These are phyloP conservation scores for Piscicola geometra DNA, from an alignment of 2,888 invertebrate genomes.

Conservation along the genomic window DNA sequence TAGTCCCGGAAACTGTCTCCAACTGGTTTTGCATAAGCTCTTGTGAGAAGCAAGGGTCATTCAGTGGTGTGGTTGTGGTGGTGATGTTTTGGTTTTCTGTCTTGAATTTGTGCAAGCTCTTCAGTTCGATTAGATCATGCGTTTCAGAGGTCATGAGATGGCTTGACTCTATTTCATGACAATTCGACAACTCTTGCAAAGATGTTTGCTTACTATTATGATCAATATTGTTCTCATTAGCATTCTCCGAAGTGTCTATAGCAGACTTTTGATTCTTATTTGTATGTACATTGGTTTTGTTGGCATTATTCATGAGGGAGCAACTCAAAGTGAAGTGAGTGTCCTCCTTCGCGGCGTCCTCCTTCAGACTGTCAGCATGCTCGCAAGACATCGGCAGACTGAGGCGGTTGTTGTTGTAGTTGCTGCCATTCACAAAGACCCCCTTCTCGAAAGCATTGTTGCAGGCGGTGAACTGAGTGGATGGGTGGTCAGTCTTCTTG, in stretches of 20 bases:
- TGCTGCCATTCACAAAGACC: neutral
- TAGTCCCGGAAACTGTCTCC: too few species aligned
- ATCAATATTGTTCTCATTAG: neutral
- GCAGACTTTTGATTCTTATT: neutral
- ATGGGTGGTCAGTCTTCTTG: constrained; percentile 16
- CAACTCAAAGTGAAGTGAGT: neutral
- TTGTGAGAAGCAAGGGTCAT: too few species aligned
- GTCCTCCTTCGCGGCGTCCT: neutral
- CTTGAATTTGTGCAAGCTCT: too few species aligned
- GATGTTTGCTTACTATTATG: neutral
- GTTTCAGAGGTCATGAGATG: too few species aligned
- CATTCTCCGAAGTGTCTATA: neutral
- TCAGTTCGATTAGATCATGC: too few species aligned
- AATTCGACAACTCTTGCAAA: too few species aligned
- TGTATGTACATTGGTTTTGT: neutral
- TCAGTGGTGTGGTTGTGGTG: too few species aligned
- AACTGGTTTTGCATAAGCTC: too few species aligned
- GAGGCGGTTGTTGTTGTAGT: neutral
- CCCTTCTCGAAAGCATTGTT: neutral
- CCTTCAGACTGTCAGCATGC: neutral
- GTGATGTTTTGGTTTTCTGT: too few species aligned
- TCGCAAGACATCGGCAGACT: neutral
- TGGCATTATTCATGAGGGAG: neutral
- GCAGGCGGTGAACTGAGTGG: neutral
- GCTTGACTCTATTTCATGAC: too few species aligned